Percentiles rank a stretch among this genome's conserved stretches.
Evolutionary conservation across 2,113 vertebrate species (phyloP).

Genomic region (Cnemophilus loriae): DNA sequence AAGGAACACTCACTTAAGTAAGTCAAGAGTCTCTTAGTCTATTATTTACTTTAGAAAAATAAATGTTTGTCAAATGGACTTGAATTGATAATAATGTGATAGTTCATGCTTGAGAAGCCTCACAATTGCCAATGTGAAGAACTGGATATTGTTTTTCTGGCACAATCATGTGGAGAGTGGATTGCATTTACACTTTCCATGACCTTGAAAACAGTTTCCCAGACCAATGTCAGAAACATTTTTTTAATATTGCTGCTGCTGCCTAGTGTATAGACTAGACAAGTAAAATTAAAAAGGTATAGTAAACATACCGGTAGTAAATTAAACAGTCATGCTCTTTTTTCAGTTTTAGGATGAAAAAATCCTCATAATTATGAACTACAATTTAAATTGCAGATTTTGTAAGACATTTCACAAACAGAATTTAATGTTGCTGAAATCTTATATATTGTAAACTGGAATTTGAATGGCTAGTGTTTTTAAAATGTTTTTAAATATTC

Average conservation of each 20-base stretch:
- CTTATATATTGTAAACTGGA: background rate
- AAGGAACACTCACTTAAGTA: background rate
- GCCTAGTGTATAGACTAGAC: background rate
- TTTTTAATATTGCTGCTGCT: background rate
- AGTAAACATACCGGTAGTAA: background rate
- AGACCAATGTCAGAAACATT: background rate
- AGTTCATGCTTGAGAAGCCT: constrained; percentile 71
- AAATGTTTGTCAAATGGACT: constrained; percentile 44
- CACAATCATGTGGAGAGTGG: background rate
- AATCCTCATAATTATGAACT: background rate
- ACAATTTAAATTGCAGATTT: background rate
- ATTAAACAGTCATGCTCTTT: background rate
- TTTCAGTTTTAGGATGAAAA: background rate
- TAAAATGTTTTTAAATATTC: background rate
- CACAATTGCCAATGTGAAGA: background rate
- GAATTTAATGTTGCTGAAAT: background rate
- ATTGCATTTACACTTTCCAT: background rate
- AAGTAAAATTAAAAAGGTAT: background rate
- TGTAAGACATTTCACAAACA: background rate
- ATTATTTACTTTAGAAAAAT: constrained; percentile 17
- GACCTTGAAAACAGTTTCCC: constrained; percentile 65
- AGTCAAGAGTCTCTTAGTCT: background rate
- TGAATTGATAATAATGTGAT: constrained; percentile 63
- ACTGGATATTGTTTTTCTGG: constrained; percentile 28
- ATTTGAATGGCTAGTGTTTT: background rate